Evolutionary conservation across 2,113 vertebrate species (phyloP), one percentile per base, ranked within the genome.

Genomic region (Podarcis muralis): DNA sequence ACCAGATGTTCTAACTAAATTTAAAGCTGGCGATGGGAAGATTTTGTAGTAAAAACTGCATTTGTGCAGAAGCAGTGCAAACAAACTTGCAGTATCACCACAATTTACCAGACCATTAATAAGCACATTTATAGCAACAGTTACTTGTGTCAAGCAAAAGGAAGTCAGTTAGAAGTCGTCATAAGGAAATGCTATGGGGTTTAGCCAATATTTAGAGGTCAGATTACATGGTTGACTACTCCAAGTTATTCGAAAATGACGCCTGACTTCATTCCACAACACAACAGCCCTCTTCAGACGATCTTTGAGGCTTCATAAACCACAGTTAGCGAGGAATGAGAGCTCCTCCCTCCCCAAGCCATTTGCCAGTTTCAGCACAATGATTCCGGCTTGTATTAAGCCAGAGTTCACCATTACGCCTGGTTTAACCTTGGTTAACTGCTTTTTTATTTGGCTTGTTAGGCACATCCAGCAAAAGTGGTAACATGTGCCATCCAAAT

Each of bases 11-110:
- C 92, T 94, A 92, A 43, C 93, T 90, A 93, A 96, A 94, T 88
- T 95, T 93, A 89, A 93, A 72, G 87, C 95, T 93, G 96, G 93
- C 87, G 90, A 89, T 95, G 92, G 94, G 91, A 91, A 94, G 93
- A 43, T 93, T 94, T 91, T 93, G 80, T 62, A 81, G 91, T 92
- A 79, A 5, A 53, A 82, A 93, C 53, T 92, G 92, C 83, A 65
- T 69, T 57, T 12, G 15, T 57, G 13, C 25, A 81, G n/a, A 71
- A 48, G 16, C 9, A 27, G 62, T 30, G 72, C 65, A 65, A 65
- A 40, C 53, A 82, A 78, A 23, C 57, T 77, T 37, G 48, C 27
- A 37, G 25, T 72, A 87, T 48, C 25, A 37, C 40, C 27, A 66
- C 12, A 83, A 88, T 66, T 83, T 48, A 82, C 30, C 30, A 82